Base-by-base conservation (phyloP, 1,140 invertebrate species). In the Drosophila guanche region DNA sequence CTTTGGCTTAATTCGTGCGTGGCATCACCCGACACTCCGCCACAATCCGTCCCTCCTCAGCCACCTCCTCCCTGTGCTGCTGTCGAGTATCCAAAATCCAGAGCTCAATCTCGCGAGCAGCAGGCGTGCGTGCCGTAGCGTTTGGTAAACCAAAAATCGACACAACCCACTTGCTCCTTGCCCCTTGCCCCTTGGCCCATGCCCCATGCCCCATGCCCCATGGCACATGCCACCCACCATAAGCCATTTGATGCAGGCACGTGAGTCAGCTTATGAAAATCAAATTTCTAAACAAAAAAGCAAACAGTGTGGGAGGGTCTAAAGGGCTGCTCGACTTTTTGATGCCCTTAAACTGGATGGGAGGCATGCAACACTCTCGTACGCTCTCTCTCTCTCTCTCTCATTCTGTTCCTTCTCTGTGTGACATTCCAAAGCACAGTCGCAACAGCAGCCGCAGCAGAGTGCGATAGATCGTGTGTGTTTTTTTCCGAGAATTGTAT, bases 1-100 rank as follows among this genome's bases (percentile, higher is more conserved):
- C 71, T 66, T 67, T 75, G 61, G 72, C 72, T 75, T 75, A 75
- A 75, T 75, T 75, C 72, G 75, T 75, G 72, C 72, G 72, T 75
- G 58, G 54, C 61, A 37, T 37, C 33, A 37, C 1, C 33, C 33
- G 33, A 12, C 62, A 65, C 43, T 48, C 40, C 14, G 40, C 14
- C 62, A 42, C 41, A 23, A 33, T 22, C 47, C 23, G n/a, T 56
- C 23, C 23, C 22, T 43, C 12, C 53, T 3, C 10, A 29, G 23
- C 14, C 46, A 5, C 29, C 3, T 10, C 3, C 10, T 12, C 10
- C 12, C 29, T 8, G 1, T 4, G 29, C 33, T 37, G 10, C 33
- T 37, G 10, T 37, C 33, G 33, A 10, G n/a, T 14, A 54, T 27
- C 5, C 14, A 1, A 4, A 1, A 8, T 27, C 23, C 29, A 14